Evolutionary conservation across 2,888 invertebrate species (phyloP).

Genomic region (Spilarctia lutea): DNA sequence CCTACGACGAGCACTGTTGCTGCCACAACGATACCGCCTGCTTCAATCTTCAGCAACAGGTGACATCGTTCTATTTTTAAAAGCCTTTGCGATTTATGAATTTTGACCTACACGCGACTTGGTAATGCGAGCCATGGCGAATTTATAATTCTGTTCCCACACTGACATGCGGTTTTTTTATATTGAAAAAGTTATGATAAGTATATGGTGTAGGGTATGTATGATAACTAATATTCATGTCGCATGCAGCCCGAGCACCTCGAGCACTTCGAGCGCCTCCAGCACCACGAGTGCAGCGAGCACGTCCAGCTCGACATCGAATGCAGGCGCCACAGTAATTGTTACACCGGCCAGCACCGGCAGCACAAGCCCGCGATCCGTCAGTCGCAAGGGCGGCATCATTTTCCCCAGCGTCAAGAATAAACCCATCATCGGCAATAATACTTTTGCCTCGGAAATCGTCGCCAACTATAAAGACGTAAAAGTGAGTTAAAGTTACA

Average conservation of each 20-base stretch:
- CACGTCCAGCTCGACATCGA: slow-evolving; percentile 54
- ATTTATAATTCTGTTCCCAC: slow-evolving; percentile 22
- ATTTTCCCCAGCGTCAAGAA: slow-evolving; percentile 97
- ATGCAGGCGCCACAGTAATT: slow-evolving; percentile 65
- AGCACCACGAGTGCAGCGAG: slow-evolving; percentile 64
- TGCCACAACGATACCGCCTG: slow-evolving; percentile 67
- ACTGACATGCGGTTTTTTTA: slow-evolving; percentile 28
- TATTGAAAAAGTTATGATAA: slow-evolving; percentile 15
- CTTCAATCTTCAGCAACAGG: slow-evolving; percentile 73
- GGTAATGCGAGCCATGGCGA: slow-evolving; percentile 46
- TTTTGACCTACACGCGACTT: slow-evolving; percentile 30
- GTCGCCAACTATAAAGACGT: slow-evolving; percentile 92
- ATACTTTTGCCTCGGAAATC: slow-evolving; percentile 92
- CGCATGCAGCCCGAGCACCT: slow-evolving; percentile 78
- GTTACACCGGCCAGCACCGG: slow-evolving; percentile 71
- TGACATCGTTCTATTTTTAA: slow-evolving; percentile 70
- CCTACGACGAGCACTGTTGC: slow-evolving; percentile 74
- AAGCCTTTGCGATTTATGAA: slow-evolving; percentile 53
- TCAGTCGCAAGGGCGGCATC: slow-evolving; percentile 91
- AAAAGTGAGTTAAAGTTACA: slow-evolving; percentile 88
- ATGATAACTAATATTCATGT: slow-evolving; percentile 75
- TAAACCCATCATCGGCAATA: slow-evolving; percentile 94
- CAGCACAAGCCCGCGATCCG: slow-evolving; percentile 80
- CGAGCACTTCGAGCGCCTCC: slow-evolving; percentile 19
- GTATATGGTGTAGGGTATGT: slow-evolving; percentile 47